A percentile compares a stretch with the other conserved stretches of the same genome.
These are phyloP conservation scores for Galerucella nymphaeae DNA, from an alignment of 2,888 invertebrate genomes.

Conservation along the genomic window DNA sequence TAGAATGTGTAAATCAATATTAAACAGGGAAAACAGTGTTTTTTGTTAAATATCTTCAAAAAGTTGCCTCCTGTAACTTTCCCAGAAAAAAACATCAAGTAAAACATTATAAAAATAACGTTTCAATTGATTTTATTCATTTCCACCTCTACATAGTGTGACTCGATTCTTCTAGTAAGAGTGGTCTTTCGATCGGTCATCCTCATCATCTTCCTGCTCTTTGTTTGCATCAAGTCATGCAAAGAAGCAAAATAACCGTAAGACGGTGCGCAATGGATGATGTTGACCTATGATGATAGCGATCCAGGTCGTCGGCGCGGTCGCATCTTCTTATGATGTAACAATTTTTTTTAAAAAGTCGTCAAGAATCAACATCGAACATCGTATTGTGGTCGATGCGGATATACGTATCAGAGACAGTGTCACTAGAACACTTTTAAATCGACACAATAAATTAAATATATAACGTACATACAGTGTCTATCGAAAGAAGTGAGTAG, in stretches of 20 bases:
- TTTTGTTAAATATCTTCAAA: too few relatives aligned
- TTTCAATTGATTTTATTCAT: neutral
- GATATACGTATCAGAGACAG: neutral
- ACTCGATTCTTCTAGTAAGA: conserved; percentile 19
- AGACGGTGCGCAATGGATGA: conserved; percentile 27
- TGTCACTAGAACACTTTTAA: neutral
- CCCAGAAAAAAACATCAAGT: too few relatives aligned
- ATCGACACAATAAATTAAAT: neutral
- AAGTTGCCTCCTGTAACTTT: too few relatives aligned
- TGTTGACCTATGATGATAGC: conserved; percentile 50
- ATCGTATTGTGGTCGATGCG: neutral
- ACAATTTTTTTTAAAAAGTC: conserved; percentile 26
- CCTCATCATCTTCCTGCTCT: conserved; percentile 28
- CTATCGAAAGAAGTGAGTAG: too few relatives aligned
- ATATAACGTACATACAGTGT: neutral
- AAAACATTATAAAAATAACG: neutral
- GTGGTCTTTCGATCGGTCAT: conserved; percentile 20
- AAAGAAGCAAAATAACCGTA: conserved; percentile 38
- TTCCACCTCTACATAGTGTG: conserved; percentile 6
- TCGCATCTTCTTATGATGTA: conserved; percentile 45
- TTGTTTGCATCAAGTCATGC: conserved; percentile 44
- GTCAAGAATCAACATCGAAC: conserved; percentile 1
- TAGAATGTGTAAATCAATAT: too few relatives aligned
- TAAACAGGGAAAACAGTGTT: too few relatives aligned
- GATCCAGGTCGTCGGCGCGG: conserved; percentile 50